Base-by-base conservation (phyloP, 2,888 invertebrate species). In the Ashinkailepas kermadecensis region DNA sequence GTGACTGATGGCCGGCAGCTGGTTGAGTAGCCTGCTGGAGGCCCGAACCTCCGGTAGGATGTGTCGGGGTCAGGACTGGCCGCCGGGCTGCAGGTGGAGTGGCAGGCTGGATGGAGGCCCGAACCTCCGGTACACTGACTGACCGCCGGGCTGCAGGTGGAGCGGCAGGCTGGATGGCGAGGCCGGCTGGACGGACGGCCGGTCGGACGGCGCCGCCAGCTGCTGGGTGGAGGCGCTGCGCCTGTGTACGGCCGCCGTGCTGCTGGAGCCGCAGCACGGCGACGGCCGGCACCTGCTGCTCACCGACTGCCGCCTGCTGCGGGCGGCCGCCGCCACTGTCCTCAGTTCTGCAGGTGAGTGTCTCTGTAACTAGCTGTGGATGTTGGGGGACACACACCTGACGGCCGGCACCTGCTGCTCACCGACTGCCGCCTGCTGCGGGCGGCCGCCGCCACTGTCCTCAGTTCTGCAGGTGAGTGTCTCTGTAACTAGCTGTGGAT, bases 211-310 rank as follows among this genome's bases (percentile, higher is more conserved):
- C 39, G 54, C 74, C 74, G 59, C 7, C 74, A 39, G 39, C 39
- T 74, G 54, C 74, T 74, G 74, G 74, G 21, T 56, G 8, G 74
- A 74, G 74, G 74, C 56, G 74, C 54, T 74, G 10, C 54, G 74
- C 6, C 74, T 74, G 9, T 74, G 74, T 56, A 9, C 74, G 10
- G 56, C 74, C 18, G 23, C 23, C 23, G 74, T 74, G 11, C 54
- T 21, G 74, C 74, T 74, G 56, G 74, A 74, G 74, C 10, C 15
- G 15, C 10, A 15, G 10, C 9, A 8, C 6, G 13, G 54, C 18
- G 74, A 56, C 21, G 54, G 15, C 54, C 11, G n/a, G 11, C 70
- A 56, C 54, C 74, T 74, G 74, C 74, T 74, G 74, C 74, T 74
- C 10, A 56, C 54, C 21, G 74, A 74, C 21, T 9, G 74, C 0